Base-by-base conservation (phyloP, 1,140 invertebrate species). In the Phymastichus coffea region DNA sequence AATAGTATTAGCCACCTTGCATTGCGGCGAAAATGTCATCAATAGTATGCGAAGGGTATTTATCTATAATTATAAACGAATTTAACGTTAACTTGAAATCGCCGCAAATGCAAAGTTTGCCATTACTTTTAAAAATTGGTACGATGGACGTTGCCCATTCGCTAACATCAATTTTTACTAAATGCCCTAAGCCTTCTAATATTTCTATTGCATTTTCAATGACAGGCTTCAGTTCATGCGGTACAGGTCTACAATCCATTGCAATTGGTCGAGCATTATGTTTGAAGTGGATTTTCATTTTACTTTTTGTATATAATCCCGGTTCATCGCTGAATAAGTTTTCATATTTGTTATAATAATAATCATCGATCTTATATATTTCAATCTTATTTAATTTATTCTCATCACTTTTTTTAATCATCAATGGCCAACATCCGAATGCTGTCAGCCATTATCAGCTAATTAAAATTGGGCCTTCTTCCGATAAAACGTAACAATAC, bases 81-180 rank as follows among this genome's bases (percentile, higher is more conserved):
- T 67, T 67, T 30, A 67, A 15, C 17, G 64, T 68, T 20, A 66
- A 47, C 41, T 62, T 66, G 40, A 66, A 80, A 65, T 80, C 76
- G 8, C 64, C 73, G 64, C 76, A 82, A 12, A 81, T 53, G 23
- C 77, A 54, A 30, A 79, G 28, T 73, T 60, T 2, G 79, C 71
- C 6, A 69, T 65, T 1, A 81, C 79, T 7, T 82, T 66, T 1
- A 77, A n/a, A n/a, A n/a, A n/a, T n/a, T n/a, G n/a, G n/a, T n/a
- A n/a, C n/a, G n/a, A n/a, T n/a, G n/a, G n/a, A 78, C 8, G 73
- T 69, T 8, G 74, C 75, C 70, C 76, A 81, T 47, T 74, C 66
- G 6, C 70, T 67, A 53, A 70, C 57, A 28, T 70, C 63, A 9
- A 80, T 69, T 14, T 67, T 66, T 49, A 65, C 48, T 4, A 81